Evolutionary conservation across 2,797 vertebrate species (phyloP), one percentile per base, ranked within the genome.

Genomic region (Acanthis flammea): DNA sequence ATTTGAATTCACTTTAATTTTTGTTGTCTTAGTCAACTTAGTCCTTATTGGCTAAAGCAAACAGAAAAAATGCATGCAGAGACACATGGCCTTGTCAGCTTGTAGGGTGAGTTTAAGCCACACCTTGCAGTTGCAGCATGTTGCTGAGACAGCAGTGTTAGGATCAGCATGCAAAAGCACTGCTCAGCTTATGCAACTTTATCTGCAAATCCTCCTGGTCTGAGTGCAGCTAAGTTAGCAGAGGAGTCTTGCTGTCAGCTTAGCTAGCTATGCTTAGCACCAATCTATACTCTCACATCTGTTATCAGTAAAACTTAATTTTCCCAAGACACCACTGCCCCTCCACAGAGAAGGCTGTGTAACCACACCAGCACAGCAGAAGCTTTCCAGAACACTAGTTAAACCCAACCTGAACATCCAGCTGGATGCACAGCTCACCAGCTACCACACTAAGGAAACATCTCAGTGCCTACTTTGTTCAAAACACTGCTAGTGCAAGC

Each of bases 151-250:
- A 84, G 90, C 3, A 30, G 39, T 19, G 72, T 25, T 62, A 82
- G 78, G 85, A 78, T 78, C 85, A 88, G 68, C 79, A 65, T 22
- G 68, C 60, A 66, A 62, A 86, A 76, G 33, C 65, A 23, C 70
- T 88, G 31, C 58, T 28, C 24, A 61, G 30, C 80, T 94, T 65
- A 61, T 47, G 63, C 53, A 83, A 80, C 54, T 44, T 62, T 4
- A 86, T 86, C 88, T 88, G 80, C 82, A 92, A 88, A 92, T 77
- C 62, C 57, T 92, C 60, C 65, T n/a, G 27, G 5, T 66, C 54
- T 35, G 51, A 51, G 41, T 9, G 17, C 16, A 88, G 65, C 50
- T 66, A 58, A 55, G 35, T 23, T 42, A 80, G 35, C 79, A 75
- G 28, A 14, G 30, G 19, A 92, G 45, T 50, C 61, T 54, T 92